A percentile compares a stretch with the other conserved stretches of the same genome.
Conservation (phyloP, 1,140 invertebrate genomes). For the Macrobrachium nipponense region DNA sequence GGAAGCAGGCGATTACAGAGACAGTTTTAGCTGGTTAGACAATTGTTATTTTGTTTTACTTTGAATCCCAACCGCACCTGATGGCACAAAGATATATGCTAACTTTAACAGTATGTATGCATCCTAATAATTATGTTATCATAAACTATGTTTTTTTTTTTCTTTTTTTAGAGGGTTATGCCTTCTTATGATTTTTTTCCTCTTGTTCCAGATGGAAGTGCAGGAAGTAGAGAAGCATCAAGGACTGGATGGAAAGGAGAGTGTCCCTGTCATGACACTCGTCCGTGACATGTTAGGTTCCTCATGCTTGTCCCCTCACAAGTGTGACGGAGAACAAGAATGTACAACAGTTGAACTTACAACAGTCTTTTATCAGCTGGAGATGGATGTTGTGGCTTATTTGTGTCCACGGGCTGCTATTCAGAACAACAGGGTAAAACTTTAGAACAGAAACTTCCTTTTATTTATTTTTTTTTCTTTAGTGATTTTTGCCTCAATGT, state of each 20-base stretch:
- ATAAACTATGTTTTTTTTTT: no score
- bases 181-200: constrained; percentile 8
- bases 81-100: no score
- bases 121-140: no score
- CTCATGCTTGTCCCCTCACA: constrained; percentile 80
- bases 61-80: no score
- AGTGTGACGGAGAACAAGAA: constrained; percentile 76
- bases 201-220: constrained; percentile 82
- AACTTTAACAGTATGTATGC: no score
- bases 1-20: no score
- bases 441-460: not conserved
- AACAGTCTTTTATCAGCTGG: constrained; percentile 93
- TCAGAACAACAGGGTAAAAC: constrained; percentile 57
- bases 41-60: no score
- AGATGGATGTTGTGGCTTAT: constrained; percentile 82
- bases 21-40: no score
- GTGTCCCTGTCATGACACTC: constrained; percentile 81
- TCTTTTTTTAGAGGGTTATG: not conserved
- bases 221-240: constrained; percentile 89
- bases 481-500: not conserved
- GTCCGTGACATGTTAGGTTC: constrained; percentile 86
- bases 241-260: constrained; percentile 82
- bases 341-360: constrained; percentile 93
- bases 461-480: not conserved
- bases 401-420: constrained; percentile 79